Evolutionary conservation across 2,113 vertebrate genomes (phyloP).

Genomic region (Oenanthe melanoleuca): DNA sequence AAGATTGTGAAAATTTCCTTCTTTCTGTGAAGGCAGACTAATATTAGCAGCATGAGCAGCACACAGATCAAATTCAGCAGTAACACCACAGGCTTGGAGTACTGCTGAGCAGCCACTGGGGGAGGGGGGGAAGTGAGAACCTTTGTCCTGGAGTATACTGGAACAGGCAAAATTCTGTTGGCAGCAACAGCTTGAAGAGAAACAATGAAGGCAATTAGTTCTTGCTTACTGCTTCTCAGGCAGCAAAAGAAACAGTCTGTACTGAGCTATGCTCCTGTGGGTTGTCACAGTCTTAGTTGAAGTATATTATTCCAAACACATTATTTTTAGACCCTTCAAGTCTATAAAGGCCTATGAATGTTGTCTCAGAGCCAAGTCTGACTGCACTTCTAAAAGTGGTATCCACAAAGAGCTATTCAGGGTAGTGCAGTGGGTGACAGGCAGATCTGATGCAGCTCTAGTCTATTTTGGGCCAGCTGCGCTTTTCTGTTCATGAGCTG

Average conservation of each 20-base stretch:
- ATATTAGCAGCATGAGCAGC: not conserved
- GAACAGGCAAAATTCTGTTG: not conserved
- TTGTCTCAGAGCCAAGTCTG: not conserved
- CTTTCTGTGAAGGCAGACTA: not conserved
- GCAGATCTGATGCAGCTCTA: not conserved
- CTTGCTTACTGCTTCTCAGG: not conserved
- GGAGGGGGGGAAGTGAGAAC: not conserved
- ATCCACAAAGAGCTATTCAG: not conserved
- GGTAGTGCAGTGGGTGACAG: not conserved
- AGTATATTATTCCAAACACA: not conserved
- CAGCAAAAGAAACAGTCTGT: not conserved
- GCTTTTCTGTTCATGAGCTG: not conserved
- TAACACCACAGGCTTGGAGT: not conserved
- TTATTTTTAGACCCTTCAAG: conserved; percentile 28
- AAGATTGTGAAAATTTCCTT: not conserved
- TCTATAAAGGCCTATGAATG: not conserved
- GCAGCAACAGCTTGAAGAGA: not conserved
- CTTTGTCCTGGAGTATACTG: not conserved
- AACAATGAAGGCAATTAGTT: not conserved
- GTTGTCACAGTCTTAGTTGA: not conserved
- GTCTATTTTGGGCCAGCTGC: not conserved
- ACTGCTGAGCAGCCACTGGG: not conserved
- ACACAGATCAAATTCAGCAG: not conserved
- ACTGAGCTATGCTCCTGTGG: not conserved
- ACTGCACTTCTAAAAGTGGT: not conserved